Percentiles rank a stretch among this genome's conserved stretches.
Evolutionary conservation across 2,797 vertebrate species (phyloP).

Genomic region (Tachyglossus aculeatus): DNA sequence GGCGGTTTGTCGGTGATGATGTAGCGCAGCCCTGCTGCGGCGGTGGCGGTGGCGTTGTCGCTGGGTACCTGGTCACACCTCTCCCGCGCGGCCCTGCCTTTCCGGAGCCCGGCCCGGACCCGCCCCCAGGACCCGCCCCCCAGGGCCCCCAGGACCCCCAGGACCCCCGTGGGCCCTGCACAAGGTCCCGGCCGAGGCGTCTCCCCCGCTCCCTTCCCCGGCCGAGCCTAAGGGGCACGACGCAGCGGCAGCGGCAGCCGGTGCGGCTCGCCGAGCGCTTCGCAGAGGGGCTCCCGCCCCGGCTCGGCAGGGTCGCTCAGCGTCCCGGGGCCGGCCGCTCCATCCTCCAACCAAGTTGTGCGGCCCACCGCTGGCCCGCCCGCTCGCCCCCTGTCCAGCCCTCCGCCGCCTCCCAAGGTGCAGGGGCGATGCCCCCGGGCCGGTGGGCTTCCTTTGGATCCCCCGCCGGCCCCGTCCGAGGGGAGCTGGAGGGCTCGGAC

Average conservation of each 20-base stretch:
- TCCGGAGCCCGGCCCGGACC: background rate
- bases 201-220: background rate
- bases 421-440: background rate
- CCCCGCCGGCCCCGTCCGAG: background rate
- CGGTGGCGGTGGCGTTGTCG: slow-evolving; percentile 19
- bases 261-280: background rate
- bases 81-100: background rate
- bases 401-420: background rate
- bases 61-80: slow-evolving; percentile 7
- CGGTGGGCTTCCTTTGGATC: background rate
- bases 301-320: background rate
- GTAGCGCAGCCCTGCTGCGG: slow-evolving; percentile 36
- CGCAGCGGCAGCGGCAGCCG: background rate
- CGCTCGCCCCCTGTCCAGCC: background rate
- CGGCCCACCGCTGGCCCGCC: background rate
- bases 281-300: background rate
- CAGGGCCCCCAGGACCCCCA: background rate
- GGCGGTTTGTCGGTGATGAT: slow-evolving; percentile 23
- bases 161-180: background rate
- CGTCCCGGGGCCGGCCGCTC: background rate
- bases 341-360: slow-evolving; percentile 1
- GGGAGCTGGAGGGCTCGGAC: background rate
- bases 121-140: background rate
- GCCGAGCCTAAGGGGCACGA: background rate
- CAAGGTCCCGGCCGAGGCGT: background rate